Evolutionary conservation across 2,888 invertebrate genomes (phyloP).

Genomic region (Theristus sp.): DNA sequence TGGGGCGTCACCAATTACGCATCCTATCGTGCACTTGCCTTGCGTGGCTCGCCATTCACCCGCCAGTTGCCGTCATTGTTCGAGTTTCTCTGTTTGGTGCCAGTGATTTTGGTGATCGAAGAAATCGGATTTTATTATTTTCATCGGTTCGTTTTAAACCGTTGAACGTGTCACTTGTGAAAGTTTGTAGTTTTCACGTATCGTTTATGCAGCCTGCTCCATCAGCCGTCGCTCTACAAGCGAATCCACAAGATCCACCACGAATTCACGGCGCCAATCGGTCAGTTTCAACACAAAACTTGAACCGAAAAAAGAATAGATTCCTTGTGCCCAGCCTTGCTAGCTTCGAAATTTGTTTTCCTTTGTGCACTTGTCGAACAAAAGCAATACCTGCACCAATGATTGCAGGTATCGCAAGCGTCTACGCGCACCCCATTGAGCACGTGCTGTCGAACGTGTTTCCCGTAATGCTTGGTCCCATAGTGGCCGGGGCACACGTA

Average conservation of each 20-base stretch:
- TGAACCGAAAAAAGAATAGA: too few relatives aligned
- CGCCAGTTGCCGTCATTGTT: conserved; percentile 55
- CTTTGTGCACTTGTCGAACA: too few relatives aligned
- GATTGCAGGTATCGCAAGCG: conserved; percentile 15
- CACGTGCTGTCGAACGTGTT: conserved; percentile 47
- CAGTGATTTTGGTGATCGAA: conserved; percentile 52
- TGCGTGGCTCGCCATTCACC: background rate
- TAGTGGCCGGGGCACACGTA: conserved; percentile 50
- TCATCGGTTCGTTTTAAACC: conserved; percentile 42
- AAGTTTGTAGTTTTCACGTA: too few relatives aligned
- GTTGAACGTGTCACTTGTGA: too few relatives aligned
- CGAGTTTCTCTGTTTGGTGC: conserved; percentile 53
- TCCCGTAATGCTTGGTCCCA: conserved; percentile 47
- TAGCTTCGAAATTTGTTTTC: too few relatives aligned
- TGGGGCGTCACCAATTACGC: background rate
- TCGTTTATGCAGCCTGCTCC: conserved; percentile 43
- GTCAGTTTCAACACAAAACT: too few relatives aligned
- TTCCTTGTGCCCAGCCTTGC: too few relatives aligned
- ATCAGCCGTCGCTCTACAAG: conserved; percentile 53
- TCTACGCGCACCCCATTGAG: conserved; percentile 18
- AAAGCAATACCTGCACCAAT: too few relatives aligned
- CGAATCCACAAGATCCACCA: conserved; percentile 67
- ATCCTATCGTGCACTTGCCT: background rate
- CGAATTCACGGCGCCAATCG: conserved; percentile 68
- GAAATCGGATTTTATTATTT: conserved; percentile 67